Evolutionary conservation across 1,140 invertebrate genomes (phyloP), one percentile per base, ranked within the genome.

Genomic region (Aphaenogaster rudis): DNA sequence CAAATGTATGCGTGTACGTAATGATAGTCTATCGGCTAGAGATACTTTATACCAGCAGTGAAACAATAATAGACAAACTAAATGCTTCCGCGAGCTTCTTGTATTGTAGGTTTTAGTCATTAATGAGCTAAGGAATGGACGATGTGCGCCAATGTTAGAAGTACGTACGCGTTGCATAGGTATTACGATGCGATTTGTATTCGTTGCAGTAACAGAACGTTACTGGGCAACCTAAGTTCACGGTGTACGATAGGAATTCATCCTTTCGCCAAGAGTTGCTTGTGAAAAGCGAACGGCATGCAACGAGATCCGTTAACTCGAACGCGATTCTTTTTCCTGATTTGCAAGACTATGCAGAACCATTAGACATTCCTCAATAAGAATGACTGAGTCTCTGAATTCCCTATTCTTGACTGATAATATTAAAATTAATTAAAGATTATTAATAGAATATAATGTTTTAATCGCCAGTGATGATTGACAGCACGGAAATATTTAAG

Each of bases 151-250:
- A 52, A 36, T 50, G 13, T 74, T 87, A 66, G 66, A 69, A 48
- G 50, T 50, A 36, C 7, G n/a, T 21, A 39, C 28, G 57, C 36
- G 33, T 39, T 61, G 33, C 69, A 52, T n/a, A 36, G 63, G 45
- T 33, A 81, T 86, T 61, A 54, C 48, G 78, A 59, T 36, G 89
- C 59, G 77, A 90, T 90, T 90, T 90, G 86, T 90, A 90, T 90
- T 90, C 88, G 88, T 87, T 66, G 89, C 45, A 15, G 85, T 63
- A 72, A 84, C 78, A 74, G 63, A 59, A 63, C 57, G 50, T 59
- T 77, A 52, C 74, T 17, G 7, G 7, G 72, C 17, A 59, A 67
- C 48, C 48, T 86, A 81, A 64, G 33, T 21, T 76, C 63, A 36
- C 50, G 50, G 45, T 48, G 33, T 52, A 17, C 48, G 28, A 52